Base-by-base conservation (phyloP, 2,797 vertebrate species). In the Mormyrus proboscirostris region DNA sequence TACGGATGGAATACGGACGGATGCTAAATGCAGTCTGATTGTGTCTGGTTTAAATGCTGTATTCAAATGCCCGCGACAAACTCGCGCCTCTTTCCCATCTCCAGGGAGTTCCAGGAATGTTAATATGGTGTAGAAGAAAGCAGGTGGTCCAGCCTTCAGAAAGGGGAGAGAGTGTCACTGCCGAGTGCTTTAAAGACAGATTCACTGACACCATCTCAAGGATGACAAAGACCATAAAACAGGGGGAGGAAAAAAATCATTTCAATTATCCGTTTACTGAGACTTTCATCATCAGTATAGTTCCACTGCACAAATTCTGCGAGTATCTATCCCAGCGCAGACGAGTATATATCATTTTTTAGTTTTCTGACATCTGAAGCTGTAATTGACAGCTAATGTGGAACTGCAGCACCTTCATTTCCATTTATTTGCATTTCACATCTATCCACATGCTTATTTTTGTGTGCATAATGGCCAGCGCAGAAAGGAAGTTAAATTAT, bases 31-130 rank as follows among this genome's bases (percentile, higher is more conserved):
- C 88, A 88, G 89, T 50, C 22, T 51, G 55, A 90, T 51, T 90
- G 62, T 76, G 89, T 88, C 90, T 90, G 51, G 86, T 90, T 91
- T 91, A 69, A 89, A 85, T 86, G 41, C 83, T 85, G 76, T 73
- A 84, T 88, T 90, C 55, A 83, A 33, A 38, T 47, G 76, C 65
- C 55, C 29, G 38, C 29, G 25, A 25, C 41, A 88, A 84, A 89
- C 73, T 76, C 69, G 0, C 10, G 16, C 51, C 79, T 10, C 50
- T 87, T 25, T 16, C 33, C 47, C 49, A 59, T 79, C 41, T 86
- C 65, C 41, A 2, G 38, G 47, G 51, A 87, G 83, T 53, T 76
- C 4, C 4, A 41, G 4, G 89, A 90, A 90, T 90, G 87, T 88
- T 89, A 91, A 89, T 89, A 44, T 6, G 33, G 12, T 38, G 69